A percentile compares a stretch with the other conserved stretches of the same genome.
Evolutionary conservation across 2,888 invertebrate species (phyloP).

Genomic region (Eupsilia transversa): DNA sequence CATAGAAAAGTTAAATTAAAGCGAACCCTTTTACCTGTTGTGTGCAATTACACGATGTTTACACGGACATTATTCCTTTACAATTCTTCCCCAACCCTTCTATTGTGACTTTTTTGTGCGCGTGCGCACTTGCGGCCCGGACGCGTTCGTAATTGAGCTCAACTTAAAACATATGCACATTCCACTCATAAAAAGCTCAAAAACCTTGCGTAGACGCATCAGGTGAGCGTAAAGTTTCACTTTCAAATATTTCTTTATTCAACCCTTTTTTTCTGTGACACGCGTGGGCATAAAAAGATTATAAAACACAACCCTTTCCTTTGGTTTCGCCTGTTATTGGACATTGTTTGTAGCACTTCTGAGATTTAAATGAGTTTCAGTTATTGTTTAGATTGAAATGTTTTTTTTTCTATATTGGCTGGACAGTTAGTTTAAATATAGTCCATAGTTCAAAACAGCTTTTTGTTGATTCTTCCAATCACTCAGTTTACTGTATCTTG

Average conservation of each 20-base stretch:
- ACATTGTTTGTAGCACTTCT: conserved; percentile 2
- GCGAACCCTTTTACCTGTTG: conserved; percentile 84
- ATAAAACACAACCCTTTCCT: conserved; percentile 58
- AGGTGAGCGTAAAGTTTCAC: conserved; percentile 81
- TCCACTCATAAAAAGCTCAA: conserved; percentile 57
- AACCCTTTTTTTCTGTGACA: conserved; percentile 76
- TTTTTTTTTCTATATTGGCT: neutral
- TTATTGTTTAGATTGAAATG: neutral
- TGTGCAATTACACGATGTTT: conserved; percentile 89
- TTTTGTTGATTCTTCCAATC: neutral
- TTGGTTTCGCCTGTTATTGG: conserved; percentile 21
- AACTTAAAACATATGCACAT: conserved; percentile 66
- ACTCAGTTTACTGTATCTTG: neutral
- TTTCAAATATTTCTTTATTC: conserved; percentile 77
- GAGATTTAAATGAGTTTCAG: neutral
- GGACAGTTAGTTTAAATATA: neutral
- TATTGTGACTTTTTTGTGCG: conserved; percentile 83
- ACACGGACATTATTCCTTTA: conserved; percentile 87
- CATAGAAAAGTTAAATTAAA: conserved; percentile 73
- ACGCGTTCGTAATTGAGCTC: conserved; percentile 78
- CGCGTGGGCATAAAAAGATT: conserved; percentile 70
- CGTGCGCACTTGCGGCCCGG: conserved; percentile 82
- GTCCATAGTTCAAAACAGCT: neutral
- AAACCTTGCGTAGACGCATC: conserved; percentile 65
- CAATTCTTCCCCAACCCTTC: conserved; percentile 87